Conservation (phyloP, 2,113 vertebrate genomes). For the Malaclemys terrapin region DNA sequence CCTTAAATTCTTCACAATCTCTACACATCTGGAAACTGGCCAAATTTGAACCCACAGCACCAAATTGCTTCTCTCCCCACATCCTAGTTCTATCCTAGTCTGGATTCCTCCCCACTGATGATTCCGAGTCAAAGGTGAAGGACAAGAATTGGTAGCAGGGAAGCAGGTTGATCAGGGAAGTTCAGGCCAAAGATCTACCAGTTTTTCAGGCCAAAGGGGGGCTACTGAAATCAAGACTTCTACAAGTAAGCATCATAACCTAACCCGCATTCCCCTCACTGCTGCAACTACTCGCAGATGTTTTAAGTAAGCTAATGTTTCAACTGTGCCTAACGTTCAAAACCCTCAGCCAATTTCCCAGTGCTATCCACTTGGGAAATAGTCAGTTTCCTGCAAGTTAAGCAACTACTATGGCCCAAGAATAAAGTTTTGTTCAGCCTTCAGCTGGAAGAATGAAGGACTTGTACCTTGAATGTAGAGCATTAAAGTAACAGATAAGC, state of each 20-base stretch:
- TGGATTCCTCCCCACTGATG: not conserved
- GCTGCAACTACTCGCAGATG: constrained; percentile 13
- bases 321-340: not conserved
- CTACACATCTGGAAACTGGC: not conserved
- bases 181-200: not conserved
- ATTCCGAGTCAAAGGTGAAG: not conserved
- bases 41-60: accelerated
- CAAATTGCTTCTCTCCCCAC: not conserved
- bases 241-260: constrained; percentile 49
- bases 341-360: not conserved
- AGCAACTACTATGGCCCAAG: not conserved
- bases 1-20: not conserved
- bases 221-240: not conserved
- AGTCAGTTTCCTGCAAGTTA: not conserved
- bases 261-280: constrained; percentile 38
- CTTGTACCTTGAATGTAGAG: not conserved
- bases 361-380: not conserved
- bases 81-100: not conserved
- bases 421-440: not conserved
- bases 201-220: not conserved
- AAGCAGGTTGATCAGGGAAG: not conserved
- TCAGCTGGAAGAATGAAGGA: not conserved
- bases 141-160: accelerated
- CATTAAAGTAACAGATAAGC: not conserved
- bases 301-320: too few species aligned